Base-by-base conservation (phyloP, 2,113 vertebrate genomes). In the Triplophysa tibetana region DNA sequence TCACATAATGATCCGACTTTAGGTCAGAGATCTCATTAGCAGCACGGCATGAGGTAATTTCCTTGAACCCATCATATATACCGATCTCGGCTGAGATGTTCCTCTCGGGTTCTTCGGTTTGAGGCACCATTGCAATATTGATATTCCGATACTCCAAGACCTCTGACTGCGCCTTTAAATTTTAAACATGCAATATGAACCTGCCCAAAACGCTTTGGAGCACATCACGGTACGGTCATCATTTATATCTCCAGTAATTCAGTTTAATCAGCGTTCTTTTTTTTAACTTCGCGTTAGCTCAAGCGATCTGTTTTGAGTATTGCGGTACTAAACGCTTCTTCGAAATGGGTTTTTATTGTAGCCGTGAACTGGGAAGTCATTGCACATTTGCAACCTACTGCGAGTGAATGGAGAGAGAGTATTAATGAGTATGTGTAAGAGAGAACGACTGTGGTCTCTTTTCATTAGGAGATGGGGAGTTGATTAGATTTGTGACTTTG, bases 401-500 rank as follows among this genome's bases (percentile, higher is more conserved):
- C 79, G 76, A 82, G n/a, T 24, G 77, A 85, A 66, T 73, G 80
- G 75, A 75, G 82, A 64, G 85, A 69, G 81, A 77, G 26, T 33
- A 33, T 21, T 43, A 72, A 65, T 63, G 77, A 83, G 38, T 52
- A 70, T 79, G 29, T 74, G 54, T 17, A 77, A 61, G 78, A 78
- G 79, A 56, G 76, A 80, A 52, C 61, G 67, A 73, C 23, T 58
- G 68, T 66, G 67, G 78, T 86, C 83, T 85, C 80, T 78, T 85
- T 86, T 85, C 87, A 83, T 87, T 84, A 87, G 77, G 82, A 81
- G 89, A 88, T 86, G 82, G 89, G 82, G 85, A 80, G 77, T 87
- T 91, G 89, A 92, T 94, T 92, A 90, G 89, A 92, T 90, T 87
- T 89, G 87, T 90, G 88, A 92, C 89, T 89, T 90, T 92, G 91